Percentiles rank a stretch among this genome's conserved stretches.
These are phyloP conservation scores for Noctua pronuba DNA, from an alignment of 2,888 invertebrate genomes.

Conservation along the genomic window DNA sequence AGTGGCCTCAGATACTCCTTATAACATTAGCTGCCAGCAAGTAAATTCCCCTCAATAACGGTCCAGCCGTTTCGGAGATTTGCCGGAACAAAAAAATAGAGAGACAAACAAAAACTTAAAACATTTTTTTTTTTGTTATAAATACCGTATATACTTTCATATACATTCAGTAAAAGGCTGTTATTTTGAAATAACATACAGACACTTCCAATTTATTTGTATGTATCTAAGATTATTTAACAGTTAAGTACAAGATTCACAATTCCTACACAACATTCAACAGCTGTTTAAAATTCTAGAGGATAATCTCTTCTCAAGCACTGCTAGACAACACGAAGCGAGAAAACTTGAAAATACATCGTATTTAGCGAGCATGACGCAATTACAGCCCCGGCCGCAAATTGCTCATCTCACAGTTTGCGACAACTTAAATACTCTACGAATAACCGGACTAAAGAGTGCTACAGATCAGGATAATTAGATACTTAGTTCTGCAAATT, in stretches of 20 bases:
- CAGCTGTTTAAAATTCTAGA: constrained; percentile 7
- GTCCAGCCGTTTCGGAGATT: too few species aligned
- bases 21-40: too few species aligned
- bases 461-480: constrained; percentile 7
- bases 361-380: constrained; percentile 22
- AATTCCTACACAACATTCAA: neutral
- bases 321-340: neutral
- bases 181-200: too few species aligned
- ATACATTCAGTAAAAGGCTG: too few species aligned
- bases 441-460: neutral
- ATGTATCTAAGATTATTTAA: neutral
- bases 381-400: constrained; percentile 26
- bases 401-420: constrained; percentile 44
- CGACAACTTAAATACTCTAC: constrained; percentile 33
- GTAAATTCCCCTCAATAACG: too few species aligned
- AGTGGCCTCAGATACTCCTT: too few species aligned
- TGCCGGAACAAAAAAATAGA: too few species aligned
- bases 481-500: neutral
- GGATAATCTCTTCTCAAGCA: constrained; percentile 16
- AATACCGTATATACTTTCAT: too few species aligned
- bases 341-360: constrained; percentile 17
- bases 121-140: neutral
- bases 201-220: too few species aligned
- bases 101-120: too few species aligned
- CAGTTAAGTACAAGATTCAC: neutral